Percentiles rank a stretch among this genome's conserved stretches.
Conservation (phyloP, 2,113 vertebrate species). For the Eurypyga helias region DNA sequence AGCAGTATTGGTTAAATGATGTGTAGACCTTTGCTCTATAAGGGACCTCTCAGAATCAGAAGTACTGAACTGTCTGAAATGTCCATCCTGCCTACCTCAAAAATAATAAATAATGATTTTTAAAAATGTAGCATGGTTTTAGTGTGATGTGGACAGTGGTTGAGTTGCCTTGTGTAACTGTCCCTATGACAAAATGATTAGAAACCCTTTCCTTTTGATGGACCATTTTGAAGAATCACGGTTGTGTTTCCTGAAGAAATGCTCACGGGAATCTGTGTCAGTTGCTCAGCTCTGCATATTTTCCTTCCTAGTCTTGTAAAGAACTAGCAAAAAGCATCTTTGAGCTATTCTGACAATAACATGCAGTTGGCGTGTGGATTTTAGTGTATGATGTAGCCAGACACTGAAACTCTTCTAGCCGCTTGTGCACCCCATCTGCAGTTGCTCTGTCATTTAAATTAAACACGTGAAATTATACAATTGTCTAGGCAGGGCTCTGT, state of each 20-base stretch:
- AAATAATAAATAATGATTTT: neutral
- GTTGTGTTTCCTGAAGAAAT: neutral
- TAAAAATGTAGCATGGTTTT: neutral
- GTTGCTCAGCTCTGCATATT: neutral
- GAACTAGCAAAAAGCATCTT: neutral
- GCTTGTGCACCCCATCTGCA: neutral
- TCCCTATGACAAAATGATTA: neutral
- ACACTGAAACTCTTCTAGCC: neutral
- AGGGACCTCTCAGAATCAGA: neutral
- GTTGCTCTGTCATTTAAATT: neutral
- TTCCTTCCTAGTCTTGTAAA: neutral
- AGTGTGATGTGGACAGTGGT: neutral
- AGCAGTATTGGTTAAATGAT: neutral
- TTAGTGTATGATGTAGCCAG: neutral
- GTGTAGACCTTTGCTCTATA: neutral
- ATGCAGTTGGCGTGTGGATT: neutral
- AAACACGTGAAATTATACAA: fast-evolving
- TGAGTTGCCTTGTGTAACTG: neutral
- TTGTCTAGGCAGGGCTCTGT: neutral
- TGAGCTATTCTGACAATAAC: neutral
- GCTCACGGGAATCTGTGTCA: neutral
- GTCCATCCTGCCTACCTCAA: neutral
- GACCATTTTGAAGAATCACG: neutral
- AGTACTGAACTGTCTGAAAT: neutral
- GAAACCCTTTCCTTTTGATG: neutral